Base-by-base conservation (phyloP, 2,113 vertebrate genomes). In the Silurus meridionalis region DNA sequence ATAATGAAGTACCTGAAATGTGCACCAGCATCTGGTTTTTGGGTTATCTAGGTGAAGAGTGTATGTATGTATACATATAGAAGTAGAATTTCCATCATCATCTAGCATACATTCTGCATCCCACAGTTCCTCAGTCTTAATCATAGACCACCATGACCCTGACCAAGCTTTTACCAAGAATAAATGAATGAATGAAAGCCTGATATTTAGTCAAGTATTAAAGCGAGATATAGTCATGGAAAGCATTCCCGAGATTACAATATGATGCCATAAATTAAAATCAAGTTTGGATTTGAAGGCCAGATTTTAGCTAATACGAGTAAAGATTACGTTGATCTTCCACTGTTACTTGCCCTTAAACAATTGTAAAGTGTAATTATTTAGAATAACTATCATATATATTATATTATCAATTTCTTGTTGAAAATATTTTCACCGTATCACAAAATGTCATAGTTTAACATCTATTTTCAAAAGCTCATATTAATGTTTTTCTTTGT, bases 401-500 rank as follows among this genome's bases (percentile, higher is more conserved):
- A 55, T 55, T 77, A 55, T n/a, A 25, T 14, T 8, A 55, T 77
- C 25, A 53, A 52, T 53, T 75, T 53, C 1, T 75, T 75, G 13
- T 6, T 75, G 37, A 2, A 37, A 37, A 37, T 77, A 55, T 77
- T 55, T 15, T 8, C 74, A 55, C 13, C 11, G 8, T 55, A 13
- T 55, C 50, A 77, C 48, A 23, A 17, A 58, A 10, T 58, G 28
- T 57, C 64, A 78, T 0, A 28, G n/a, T 78, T 69, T 55, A 63
- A 84, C 28, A 48, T 6, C 14, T 8, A 46, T 58, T 79, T 78
- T 85, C 15, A 58, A 80, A 72, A 57, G n/a, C 71, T 81, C 15
- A 61, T 61, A 58, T 71, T 37, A 60, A 86, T 61, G 66, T 74
- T 74, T 82, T 14, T 1, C 8, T 82, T 86, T 14, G 14, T 63